phyloP scores from a whole-genome alignment of 1,140 invertebrate species.

The Asobara japonica region DNA sequence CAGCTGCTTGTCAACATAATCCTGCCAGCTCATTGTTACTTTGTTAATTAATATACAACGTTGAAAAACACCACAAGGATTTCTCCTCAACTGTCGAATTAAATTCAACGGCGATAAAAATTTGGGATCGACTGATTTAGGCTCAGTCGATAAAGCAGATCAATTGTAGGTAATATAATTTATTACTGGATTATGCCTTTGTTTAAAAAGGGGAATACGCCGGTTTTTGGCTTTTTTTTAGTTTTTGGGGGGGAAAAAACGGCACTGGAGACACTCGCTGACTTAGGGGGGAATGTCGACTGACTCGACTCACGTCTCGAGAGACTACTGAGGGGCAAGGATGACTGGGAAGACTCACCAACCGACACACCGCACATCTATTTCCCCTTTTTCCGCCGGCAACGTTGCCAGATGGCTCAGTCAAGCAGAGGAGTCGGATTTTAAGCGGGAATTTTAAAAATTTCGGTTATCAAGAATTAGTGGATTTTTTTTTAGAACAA shows the following conservation, averaged over 20 bases:
- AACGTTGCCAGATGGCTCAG: neutral
- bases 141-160: neutral
- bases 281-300: slow-evolving; percentile 17
- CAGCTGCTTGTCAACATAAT: slow-evolving; percentile 97
- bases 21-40: slow-evolving; percentile 94
- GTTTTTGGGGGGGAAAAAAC: neutral
- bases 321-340: slow-evolving; percentile 17
- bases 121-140: neutral
- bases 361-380: neutral
- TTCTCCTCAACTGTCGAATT: neutral
- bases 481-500: too few species aligned
- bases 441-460: too few species aligned
- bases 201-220: neutral
- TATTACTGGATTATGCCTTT: too few species aligned
- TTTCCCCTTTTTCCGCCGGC: neutral
- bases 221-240: neutral
- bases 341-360: slow-evolving; percentile 20
- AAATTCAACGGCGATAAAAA: neutral
- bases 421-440: too few species aligned
- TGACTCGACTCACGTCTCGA: slow-evolving; percentile 36
- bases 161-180: neutral
- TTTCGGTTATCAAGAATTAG: too few species aligned
- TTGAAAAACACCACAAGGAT: neutral
- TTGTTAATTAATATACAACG: slow-evolving; percentile 22
- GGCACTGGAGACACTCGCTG: slow-evolving; percentile 15